These are phyloP conservation scores for Lagorchestes hirsutus DNA, from an alignment of 2,797 vertebrate genomes.

Conservation along the genomic window DNA sequence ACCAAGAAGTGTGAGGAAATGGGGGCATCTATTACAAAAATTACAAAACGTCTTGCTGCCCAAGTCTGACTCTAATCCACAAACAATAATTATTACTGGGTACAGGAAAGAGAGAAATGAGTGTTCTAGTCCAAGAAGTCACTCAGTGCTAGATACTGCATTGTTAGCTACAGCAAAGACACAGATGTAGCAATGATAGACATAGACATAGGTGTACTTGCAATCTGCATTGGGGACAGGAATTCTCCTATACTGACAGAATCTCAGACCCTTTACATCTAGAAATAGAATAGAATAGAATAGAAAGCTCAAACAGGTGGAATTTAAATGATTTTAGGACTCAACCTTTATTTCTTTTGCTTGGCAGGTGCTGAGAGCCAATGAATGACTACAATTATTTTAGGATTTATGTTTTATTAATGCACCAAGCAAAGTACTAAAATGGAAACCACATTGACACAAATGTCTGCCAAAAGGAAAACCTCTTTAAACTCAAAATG, in stretches of 20 bases:
- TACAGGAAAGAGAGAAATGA: background rate
- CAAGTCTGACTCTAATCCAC: background rate
- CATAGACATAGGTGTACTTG: background rate
- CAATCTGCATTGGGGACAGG: background rate
- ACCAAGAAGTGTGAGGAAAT: background rate
- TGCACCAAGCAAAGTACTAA: background rate
- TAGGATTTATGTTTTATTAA: background rate
- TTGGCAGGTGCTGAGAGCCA: background rate
- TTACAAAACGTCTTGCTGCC: background rate
- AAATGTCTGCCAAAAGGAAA: conserved; percentile 42
- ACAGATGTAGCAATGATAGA: background rate
- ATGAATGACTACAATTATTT: background rate
- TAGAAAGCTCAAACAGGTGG: background rate
- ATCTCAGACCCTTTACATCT: background rate
- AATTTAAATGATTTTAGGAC: background rate
- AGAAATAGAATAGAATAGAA: background rate
- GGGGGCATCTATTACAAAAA: background rate
- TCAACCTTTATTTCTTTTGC: background rate
- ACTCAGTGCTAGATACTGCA: background rate
- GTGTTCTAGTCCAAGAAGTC: background rate
- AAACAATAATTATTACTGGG: background rate
- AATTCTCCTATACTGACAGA: background rate
- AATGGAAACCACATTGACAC: conserved; percentile 35
- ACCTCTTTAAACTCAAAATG: conserved; percentile 16
- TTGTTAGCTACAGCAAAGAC: background rate